Evolutionary conservation across 2,888 invertebrate genomes (phyloP).

Genomic region (Byasa hedistus): DNA sequence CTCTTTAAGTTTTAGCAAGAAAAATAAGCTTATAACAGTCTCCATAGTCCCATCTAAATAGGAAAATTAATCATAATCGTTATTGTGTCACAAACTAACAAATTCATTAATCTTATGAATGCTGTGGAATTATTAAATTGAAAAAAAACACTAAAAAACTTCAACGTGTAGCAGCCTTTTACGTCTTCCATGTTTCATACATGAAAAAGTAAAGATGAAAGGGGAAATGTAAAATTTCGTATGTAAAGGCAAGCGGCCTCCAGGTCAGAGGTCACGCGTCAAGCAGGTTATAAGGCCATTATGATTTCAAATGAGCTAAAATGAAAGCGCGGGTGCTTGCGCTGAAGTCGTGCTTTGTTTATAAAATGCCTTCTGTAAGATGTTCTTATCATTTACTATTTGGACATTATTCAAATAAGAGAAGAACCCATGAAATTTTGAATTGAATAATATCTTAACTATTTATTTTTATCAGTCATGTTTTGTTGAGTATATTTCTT

Average conservation of each 20-base stretch:
- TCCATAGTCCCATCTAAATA: no score
- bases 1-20: no score
- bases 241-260: constrained; percentile 6
- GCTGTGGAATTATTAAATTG: neutral
- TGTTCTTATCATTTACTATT: neutral
- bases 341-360: constrained; percentile 9
- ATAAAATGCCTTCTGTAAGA: neutral
- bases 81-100: no score
- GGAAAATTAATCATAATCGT: no score
- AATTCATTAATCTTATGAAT: neutral
- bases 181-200: neutral
- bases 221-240: neutral
- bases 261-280: constrained; percentile 18
- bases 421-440: neutral
- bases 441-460: no score
- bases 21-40: no score
- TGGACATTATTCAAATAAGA: neutral
- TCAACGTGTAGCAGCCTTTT: neutral
- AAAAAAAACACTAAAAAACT: neutral
- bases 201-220: neutral
- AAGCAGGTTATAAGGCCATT: constrained; percentile 20
- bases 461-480: no score
- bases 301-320: constrained; percentile 26
- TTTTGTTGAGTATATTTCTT: no score
- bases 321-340: constrained; percentile 10